phyloP scores from a whole-genome alignment of 2,888 invertebrate species.

The Eledona agricola region DNA sequence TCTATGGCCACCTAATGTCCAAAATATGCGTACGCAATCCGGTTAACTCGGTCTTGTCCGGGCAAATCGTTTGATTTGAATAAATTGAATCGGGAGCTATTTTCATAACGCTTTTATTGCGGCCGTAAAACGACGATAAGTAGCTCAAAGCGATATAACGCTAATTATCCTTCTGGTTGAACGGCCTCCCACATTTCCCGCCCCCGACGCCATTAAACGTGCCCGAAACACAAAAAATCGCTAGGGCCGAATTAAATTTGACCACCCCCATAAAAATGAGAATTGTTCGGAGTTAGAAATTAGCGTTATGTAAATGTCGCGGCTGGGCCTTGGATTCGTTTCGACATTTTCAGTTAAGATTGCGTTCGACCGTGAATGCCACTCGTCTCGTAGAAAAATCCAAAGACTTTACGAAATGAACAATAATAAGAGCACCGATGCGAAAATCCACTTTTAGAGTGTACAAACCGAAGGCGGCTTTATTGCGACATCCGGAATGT shows the following conservation, averaged over 20 bases:
- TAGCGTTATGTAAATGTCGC: conserved; percentile 19
- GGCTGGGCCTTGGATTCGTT: conserved; percentile 19
- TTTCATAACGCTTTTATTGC: conserved; percentile 17
- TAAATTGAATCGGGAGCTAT: conserved; percentile 12
- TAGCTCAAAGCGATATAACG: conserved; percentile 9
- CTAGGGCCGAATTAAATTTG: too few relatives aligned
- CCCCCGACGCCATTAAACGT: conserved; percentile 4
- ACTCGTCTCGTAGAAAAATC: conserved; percentile 18
- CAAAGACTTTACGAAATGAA: too few relatives aligned
- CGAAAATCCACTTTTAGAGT: conserved; percentile 9
- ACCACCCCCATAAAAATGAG: conserved; percentile 8
- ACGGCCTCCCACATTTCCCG: conserved; percentile 13
- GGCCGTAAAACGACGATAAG: conserved; percentile 10
- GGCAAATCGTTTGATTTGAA: conserved; percentile 16
- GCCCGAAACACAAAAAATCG: too few relatives aligned
- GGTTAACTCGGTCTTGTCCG: conserved; percentile 1
- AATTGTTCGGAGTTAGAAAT: conserved; percentile 7
- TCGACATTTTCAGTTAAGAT: conserved; percentile 21
- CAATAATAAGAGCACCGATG: conserved; percentile 6
- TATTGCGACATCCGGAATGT: conserved; percentile 30
- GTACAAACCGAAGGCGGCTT: conserved; percentile 16
- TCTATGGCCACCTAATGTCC: too few relatives aligned
- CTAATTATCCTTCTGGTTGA: conserved; percentile 16
- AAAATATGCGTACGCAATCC: conserved; percentile 15
- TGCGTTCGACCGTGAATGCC: conserved; percentile 19